Percentiles rank a stretch among this genome's conserved stretches.
These are phyloP conservation scores for Acronicta psi DNA, from an alignment of 2,888 invertebrate species.

Conservation along the genomic window DNA sequence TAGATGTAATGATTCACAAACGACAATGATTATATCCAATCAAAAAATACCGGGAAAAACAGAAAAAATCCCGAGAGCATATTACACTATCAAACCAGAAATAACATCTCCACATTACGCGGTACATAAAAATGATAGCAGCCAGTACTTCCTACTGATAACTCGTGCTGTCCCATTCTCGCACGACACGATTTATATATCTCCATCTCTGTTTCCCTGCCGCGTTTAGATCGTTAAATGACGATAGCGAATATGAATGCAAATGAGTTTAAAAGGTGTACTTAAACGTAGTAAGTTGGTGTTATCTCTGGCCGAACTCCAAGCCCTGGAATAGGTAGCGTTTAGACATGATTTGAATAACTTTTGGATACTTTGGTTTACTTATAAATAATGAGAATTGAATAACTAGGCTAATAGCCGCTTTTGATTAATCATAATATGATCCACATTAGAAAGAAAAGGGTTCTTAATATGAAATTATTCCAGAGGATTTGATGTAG, in stretches of 20 bases:
- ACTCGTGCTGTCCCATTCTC: conserved; percentile 21
- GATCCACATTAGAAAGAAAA: too few relatives aligned
- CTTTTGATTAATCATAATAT: too few relatives aligned
- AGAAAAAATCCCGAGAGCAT: conserved; percentile 7
- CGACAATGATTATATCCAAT: too few relatives aligned
- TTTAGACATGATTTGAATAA: conserved; percentile 40
- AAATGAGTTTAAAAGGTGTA: conserved; percentile 58
- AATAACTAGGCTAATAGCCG: too few relatives aligned
- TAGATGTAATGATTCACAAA: too few relatives aligned
- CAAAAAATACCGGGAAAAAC: not conserved
- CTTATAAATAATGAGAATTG: conserved; percentile 9
- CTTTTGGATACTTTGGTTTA: conserved; percentile 19
- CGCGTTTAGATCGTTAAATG: conserved; percentile 46
- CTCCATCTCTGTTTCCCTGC: conserved; percentile 31
- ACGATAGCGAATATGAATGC: conserved; percentile 62
- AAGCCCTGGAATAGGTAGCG: conserved; percentile 43
- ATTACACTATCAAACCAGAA: conserved; percentile 32
- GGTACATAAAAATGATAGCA: conserved; percentile 47
- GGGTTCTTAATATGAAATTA: too few relatives aligned
- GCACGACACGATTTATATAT: conserved; percentile 15
- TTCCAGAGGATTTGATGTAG: too few relatives aligned
- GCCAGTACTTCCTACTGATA: conserved; percentile 40
- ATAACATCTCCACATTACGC: conserved; percentile 34
- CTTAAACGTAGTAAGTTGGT: conserved; percentile 56
- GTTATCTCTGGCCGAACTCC: conserved; percentile 61